Percentiles rank a stretch among this genome's conserved stretches.
Conservation (phyloP, 2,113 vertebrate genomes). For the Salvelinus fontinalis region DNA sequence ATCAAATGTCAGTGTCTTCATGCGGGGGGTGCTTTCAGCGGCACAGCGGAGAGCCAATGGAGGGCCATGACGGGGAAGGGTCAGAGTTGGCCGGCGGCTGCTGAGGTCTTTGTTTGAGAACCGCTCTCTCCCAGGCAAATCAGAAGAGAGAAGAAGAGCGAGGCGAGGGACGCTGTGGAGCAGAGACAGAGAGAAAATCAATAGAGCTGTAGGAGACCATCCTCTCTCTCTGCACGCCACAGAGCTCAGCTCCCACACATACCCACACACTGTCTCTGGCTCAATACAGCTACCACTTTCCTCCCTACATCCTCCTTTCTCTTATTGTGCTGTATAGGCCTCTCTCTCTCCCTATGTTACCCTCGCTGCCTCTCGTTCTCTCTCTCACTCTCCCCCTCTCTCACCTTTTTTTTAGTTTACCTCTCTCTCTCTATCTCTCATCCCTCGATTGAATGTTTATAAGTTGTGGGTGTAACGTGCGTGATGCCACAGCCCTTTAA, state of each 20-base stretch:
- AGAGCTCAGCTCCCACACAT: slow-evolving; percentile 36
- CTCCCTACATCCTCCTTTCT: slow-evolving; percentile 47
- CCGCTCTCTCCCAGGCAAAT: slow-evolving; percentile 47
- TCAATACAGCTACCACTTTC: slow-evolving; percentile 17
- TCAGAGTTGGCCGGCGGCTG: slow-evolving; percentile 48
- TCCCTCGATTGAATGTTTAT: not conserved
- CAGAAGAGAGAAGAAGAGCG: slow-evolving; percentile 31
- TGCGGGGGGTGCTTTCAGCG: slow-evolving; percentile 50
- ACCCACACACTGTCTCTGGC: not conserved
- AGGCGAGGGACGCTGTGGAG: slow-evolving; percentile 28
- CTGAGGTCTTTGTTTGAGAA: slow-evolving; percentile 63
- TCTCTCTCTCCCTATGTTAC: no score
- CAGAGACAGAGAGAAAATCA: slow-evolving; percentile 57
- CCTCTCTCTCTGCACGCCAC: slow-evolving; percentile 47
- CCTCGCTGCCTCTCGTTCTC: slow-evolving; percentile 30
- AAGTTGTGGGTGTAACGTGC: not conserved
- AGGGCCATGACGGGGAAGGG: slow-evolving; percentile 34
- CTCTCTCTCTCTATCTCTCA: no score
- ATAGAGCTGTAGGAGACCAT: slow-evolving; percentile 66
- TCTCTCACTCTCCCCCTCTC: slow-evolving; percentile 1
- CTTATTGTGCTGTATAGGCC: slow-evolving; percentile 43
- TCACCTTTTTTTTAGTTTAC: not conserved
- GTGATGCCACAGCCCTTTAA: slow-evolving; percentile 7
- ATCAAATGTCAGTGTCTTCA: slow-evolving; percentile 59
- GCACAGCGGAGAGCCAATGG: slow-evolving; percentile 33